A percentile compares a stretch with the other conserved stretches of the same genome.
These are phyloP conservation scores for Epizoanthus rinbou DNA, from an alignment of 92 coral and sea anemone genomes.

Conservation along the genomic window DNA sequence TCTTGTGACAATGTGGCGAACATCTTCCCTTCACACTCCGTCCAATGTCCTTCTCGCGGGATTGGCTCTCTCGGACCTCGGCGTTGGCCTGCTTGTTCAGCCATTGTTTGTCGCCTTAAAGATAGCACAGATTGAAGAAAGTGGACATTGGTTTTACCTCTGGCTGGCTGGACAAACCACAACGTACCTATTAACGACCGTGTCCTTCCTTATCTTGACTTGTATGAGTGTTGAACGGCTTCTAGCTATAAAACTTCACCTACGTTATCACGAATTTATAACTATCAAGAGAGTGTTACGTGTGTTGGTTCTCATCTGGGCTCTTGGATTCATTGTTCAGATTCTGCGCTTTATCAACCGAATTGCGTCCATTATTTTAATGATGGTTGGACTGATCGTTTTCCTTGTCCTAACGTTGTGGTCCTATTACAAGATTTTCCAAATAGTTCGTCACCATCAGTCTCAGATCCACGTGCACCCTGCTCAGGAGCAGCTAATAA, in stretches of 20 bases:
- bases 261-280: background rate
- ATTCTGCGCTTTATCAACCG: background rate
- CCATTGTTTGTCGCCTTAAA: background rate
- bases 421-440: slow-evolving; percentile 2
- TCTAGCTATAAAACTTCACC: background rate
- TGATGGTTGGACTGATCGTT: background rate
- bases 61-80: background rate
- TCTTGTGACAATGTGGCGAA: slow-evolving; percentile 2
- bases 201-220: background rate
- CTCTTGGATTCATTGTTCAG: background rate
- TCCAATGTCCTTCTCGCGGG: background rate
- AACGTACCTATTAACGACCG: background rate
- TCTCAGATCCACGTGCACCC: background rate
- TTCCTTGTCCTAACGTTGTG: background rate
- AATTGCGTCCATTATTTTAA: background rate
- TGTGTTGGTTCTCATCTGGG: background rate
- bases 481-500: background rate
- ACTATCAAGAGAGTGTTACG: background rate
- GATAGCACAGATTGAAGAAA: slow-evolving; percentile 10
- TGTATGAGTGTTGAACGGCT: slow-evolving; percentile 15
- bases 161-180: slow-evolving; percentile 15
- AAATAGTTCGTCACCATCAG: slow-evolving; percentile 3
- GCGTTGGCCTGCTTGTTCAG: slow-evolving; percentile 9
- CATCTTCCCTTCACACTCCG: background rate
- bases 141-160: background rate